A percentile compares a stretch with the other conserved stretches of the same genome.
Conservation (phyloP, 2,888 invertebrate genomes). For the Merodon equestris region DNA sequence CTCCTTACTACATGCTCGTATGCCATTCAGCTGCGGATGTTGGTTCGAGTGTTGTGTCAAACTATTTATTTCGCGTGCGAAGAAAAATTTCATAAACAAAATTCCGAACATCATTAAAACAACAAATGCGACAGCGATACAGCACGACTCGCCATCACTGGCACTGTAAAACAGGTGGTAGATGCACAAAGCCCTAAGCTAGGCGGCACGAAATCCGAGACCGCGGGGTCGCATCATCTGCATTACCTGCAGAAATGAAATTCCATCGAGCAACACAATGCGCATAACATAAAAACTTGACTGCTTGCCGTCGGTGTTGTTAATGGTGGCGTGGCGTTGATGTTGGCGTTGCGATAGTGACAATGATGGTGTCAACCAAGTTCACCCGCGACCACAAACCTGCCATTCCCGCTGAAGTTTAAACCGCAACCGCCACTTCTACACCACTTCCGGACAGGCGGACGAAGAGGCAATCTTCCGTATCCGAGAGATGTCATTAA, state of each 20-base stretch:
- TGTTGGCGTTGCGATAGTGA: neutral
- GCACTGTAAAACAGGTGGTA: neutral
- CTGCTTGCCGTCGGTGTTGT: conserved; percentile 5
- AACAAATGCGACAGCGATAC: conserved; percentile 45
- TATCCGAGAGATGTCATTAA: conserved; percentile 56
- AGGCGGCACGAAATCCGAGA: conserved; percentile 33
- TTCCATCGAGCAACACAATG: conserved; percentile 17
- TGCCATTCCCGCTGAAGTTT: conserved; percentile 57
- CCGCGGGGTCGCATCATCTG: conserved; percentile 43
- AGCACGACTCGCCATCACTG: conserved; percentile 29
- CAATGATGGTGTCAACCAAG: conserved; percentile 47
- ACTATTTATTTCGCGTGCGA: conserved; percentile 26
- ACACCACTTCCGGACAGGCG: conserved; percentile 37
- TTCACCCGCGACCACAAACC: conserved; percentile 58
- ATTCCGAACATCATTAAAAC: conserved; percentile 59
- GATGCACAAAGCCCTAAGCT: conserved; percentile 3
- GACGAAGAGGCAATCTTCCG: conserved; percentile 24
- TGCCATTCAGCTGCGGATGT: no score
- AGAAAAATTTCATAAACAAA: conserved; percentile 62
- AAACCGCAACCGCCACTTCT: conserved; percentile 44
- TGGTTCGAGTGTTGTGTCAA: conserved; percentile 1
- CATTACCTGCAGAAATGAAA: conserved; percentile 58
- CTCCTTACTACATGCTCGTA: no score
- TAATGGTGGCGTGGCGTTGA: no score
- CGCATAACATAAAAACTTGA: conserved; percentile 42